Percentiles rank a stretch among this genome's conserved stretches.
Conservation (phyloP, 1,140 invertebrate genomes). For the Acromyrmex echinatior region DNA sequence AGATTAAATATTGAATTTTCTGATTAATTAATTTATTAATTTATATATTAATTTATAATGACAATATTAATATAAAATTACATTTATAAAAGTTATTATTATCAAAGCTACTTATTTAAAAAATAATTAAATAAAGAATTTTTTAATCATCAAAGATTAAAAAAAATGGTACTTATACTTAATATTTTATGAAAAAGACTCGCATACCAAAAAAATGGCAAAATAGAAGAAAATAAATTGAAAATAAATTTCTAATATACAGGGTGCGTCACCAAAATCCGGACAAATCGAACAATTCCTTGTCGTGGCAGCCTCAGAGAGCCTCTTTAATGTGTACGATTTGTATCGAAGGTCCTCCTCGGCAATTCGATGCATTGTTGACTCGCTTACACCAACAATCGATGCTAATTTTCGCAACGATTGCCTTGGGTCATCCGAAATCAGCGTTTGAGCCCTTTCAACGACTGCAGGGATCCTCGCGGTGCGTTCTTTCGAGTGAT, state of each 20-base stretch:
- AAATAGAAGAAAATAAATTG: background rate
- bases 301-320: too few species aligned
- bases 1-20: background rate
- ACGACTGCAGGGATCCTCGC: too few species aligned
- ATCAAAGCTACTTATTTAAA: background rate
- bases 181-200: conserved; percentile 3
- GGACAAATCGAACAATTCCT: too few species aligned
- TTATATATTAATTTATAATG: background rate
- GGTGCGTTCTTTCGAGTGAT: too few species aligned
- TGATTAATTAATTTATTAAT: background rate
- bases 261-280: too few species aligned
- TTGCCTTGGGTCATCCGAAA: too few species aligned
- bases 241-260: background rate
- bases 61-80: background rate
- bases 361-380: too few species aligned
- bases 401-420: too few species aligned
- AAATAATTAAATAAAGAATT: background rate
- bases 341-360: too few species aligned
- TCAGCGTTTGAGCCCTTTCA: too few species aligned
- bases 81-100: background rate
- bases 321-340: too few species aligned
- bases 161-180: background rate
- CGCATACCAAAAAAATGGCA: background rate
- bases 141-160: background rate
- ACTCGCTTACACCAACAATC: too few species aligned